Percentiles rank a stretch among this genome's conserved stretches.
These are phyloP conservation scores for Galendromus occidentalis DNA, from an alignment of 1,140 invertebrate species.

Conservation along the genomic window DNA sequence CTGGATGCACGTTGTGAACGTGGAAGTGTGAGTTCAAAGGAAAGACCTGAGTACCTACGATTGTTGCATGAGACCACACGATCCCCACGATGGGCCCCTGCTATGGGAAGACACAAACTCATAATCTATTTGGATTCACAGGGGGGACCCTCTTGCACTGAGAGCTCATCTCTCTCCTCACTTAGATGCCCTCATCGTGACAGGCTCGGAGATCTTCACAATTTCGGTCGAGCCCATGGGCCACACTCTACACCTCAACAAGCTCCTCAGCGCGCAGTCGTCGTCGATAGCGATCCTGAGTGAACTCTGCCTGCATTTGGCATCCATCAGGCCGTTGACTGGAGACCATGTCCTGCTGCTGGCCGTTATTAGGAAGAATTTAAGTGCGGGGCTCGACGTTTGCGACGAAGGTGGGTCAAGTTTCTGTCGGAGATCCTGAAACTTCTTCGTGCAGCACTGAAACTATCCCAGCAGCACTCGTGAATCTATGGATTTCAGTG, in stretches of 20 bases:
- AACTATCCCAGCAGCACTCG: no score
- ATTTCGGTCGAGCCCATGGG: not conserved
- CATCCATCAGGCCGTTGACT: not conserved
- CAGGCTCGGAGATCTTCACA: not conserved
- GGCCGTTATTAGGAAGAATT: not conserved
- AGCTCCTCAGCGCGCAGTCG: not conserved
- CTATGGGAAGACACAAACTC: no score
- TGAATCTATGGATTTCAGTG: not conserved
- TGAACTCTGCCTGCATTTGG: not conserved
- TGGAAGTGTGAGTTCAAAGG: not conserved
- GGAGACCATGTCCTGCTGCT: not conserved
- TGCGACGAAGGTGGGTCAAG: not conserved
- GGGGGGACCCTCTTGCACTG: not conserved
- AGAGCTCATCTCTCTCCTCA: not conserved
- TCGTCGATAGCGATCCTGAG: not conserved
- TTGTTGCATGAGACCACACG: not conserved
- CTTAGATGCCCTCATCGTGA: not conserved
- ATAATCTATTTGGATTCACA: not conserved
- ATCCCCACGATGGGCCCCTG: not conserved
- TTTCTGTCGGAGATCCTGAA: no score
- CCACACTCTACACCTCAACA: not conserved
- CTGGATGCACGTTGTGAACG: slow-evolving; percentile 3
- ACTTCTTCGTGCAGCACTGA: no score
- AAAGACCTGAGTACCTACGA: not conserved
- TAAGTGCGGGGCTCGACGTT: not conserved